These are phyloP conservation scores for Ammodytes dubius DNA, from an alignment of 2,113 vertebrate species.

Conservation along the genomic window DNA sequence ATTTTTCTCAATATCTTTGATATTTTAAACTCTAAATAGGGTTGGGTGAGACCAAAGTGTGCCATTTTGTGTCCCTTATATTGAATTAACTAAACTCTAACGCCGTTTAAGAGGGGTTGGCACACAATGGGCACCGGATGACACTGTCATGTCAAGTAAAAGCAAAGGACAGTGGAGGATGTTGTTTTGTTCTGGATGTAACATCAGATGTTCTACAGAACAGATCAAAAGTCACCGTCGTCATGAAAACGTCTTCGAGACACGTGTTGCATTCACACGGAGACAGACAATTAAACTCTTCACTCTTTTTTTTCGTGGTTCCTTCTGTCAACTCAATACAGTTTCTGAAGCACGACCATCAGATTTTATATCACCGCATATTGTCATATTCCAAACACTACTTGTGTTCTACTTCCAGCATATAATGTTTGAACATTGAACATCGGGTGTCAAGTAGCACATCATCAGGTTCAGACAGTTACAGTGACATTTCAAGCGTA, in stretches of 20 bases:
- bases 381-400: neutral
- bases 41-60: constrained; percentile 57
- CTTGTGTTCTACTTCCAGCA: neutral
- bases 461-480: constrained; percentile 22
- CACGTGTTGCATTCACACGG: constrained; percentile 49
- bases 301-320: neutral
- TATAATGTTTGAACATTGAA: neutral
- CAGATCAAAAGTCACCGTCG: constrained; percentile 54
- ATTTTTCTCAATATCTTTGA: constrained; percentile 80
- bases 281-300: constrained; percentile 57
- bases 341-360: constrained; percentile 4
- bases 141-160: constrained; percentile 54
- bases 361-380: neutral
- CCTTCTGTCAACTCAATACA: constrained; percentile 11
- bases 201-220: constrained; percentile 57
- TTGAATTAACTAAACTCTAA: constrained; percentile 47
- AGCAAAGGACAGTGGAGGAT: constrained; percentile 52
- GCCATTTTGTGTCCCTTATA: constrained; percentile 62
- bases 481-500: constrained; percentile 35
- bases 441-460: neutral
- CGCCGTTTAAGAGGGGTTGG: constrained; percentile 42
- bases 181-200: constrained; percentile 55
- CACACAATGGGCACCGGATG: constrained; percentile 63
- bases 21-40: constrained; percentile 77
- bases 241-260: constrained; percentile 31